Evolutionary conservation across 2,113 vertebrate genomes (phyloP), one percentile per base, ranked within the genome.

Genomic region (Cynoglossus semilaevis): DNA sequence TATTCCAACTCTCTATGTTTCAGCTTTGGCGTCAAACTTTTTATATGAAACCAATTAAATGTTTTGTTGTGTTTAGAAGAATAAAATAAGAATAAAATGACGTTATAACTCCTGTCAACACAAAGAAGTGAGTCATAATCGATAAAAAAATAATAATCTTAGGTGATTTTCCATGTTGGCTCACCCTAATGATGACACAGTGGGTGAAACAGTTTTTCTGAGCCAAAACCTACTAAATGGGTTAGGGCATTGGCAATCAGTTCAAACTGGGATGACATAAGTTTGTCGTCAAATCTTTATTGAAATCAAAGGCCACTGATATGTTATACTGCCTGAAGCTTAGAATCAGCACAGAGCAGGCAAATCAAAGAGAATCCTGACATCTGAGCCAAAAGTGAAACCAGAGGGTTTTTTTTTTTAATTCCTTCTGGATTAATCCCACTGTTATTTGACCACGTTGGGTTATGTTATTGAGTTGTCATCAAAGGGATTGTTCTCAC

Each of bases 91-190:
- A n/a, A n/a, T n/a, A n/a, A n/a, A n/a, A 38, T 80, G 74, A 67
- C 51, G 44, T 64, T 34, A 14, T 29, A 37, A 46, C 45, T 6
- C 69, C 61, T 58, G 67, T 72, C 66, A 72, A 75, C 37, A 34
- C 47, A 56, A 65, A 55, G 67, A 67, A 60, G 67, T 90, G 89
- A 90, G 78, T 88, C 90, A 88, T 52, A 5, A 53, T 17, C 22
- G 47, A 75, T 68, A 47, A 18, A 55, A 54, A 64, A 86, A 70
- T 76, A 81, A 88, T 84, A 71, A 75, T 60, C 63, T 44, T 75
- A 16, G 72, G 74, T 67, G 49, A 84, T 90, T 90, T 89, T 90
- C 87, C 87, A 58, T 80, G 69, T 75, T 74, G 68, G 55, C 73
- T 82, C 67, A 77, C 63, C 67, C 69, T 35, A 47, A 58, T 67